Evolutionary conservation across 2,113 vertebrate genomes (phyloP), one percentile per base, ranked within the genome.

Genomic region (Anser brachyrhynchus): DNA sequence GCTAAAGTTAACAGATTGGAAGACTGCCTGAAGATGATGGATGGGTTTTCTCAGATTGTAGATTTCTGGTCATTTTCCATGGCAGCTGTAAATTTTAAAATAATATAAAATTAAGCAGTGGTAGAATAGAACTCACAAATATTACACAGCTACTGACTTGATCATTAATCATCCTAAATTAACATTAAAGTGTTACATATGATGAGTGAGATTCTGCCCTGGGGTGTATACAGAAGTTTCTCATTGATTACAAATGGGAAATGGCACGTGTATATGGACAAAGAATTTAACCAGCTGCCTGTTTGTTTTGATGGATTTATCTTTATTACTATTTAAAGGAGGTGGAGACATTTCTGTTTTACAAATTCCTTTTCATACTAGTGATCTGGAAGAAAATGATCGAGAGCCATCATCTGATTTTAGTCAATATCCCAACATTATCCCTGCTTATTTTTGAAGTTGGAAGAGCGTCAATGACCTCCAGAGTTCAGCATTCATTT

Each of bases 11-110:
- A 97, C 98, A 91, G 90, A 91, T 87, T 95, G 96, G 94, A 96
- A 95, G 90, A 78, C 9, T 95, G 93, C 91, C 93, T 78, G 90
- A 87, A 95, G 80, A 98, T 98, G 98, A 99, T 98, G 98, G 98
- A 98, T 98, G 97, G 92, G 94, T 98, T 98, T 98, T 98, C 97
- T 97, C 97, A 98, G 98, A 98, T 57, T 98, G 98, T 98, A 98
- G 98, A 98, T 98, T 98, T 98, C 98, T 97, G 98, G 98, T 98
- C 98, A 98, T 98, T 98, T 98, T 98, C 98, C 97, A 98, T 84
- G 96, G 97, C 98, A 98, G 98, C 98, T 98, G 98, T 98, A 97
- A 96, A 95, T 91, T 85, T 87, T 78, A 95, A 91, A 95, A 87
- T 87, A 95, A 94, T 71, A 85, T 82, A 66, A 81, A 78, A 87